phyloP scores from a whole-genome alignment of 2,888 invertebrate genomes.

The Hypena proboscidalis region DNA sequence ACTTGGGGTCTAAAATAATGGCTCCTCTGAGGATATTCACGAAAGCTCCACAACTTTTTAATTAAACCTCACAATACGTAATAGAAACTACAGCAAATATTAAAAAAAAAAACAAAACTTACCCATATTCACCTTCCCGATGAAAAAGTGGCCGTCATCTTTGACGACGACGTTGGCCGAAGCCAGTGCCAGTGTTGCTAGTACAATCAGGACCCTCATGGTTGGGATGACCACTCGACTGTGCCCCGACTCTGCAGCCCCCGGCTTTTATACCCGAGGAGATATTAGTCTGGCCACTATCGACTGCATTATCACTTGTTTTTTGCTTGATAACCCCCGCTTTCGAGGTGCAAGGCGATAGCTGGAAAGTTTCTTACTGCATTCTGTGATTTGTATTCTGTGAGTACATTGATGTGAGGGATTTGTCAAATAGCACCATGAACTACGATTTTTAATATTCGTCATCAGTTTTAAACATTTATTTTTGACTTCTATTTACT shows the following conservation, averaged over 20 bases:
- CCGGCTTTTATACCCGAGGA: constrained; percentile 61
- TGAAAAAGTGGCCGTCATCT: constrained; percentile 54
- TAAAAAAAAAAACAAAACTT: constrained; percentile 30
- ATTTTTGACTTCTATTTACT: too few relatives aligned
- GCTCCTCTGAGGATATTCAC: too few relatives aligned
- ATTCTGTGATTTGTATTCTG: too few relatives aligned
- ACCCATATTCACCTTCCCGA: constrained; percentile 72
- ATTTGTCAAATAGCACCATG: too few relatives aligned
- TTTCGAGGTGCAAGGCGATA: constrained; percentile 2
- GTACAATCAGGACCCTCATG: constrained; percentile 65
- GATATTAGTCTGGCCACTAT: constrained; percentile 24
- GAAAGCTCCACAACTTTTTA: too few relatives aligned
- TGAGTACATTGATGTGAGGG: too few relatives aligned
- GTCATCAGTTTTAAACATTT: too few relatives aligned
- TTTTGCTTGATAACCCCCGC: constrained; percentile 34
- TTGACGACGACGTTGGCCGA: constrained; percentile 63
- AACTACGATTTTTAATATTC: too few relatives aligned
- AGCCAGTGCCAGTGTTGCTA: constrained; percentile 60
- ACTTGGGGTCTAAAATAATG: too few relatives aligned
- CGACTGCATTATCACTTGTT: constrained; percentile 35
- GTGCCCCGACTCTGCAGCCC: constrained; percentile 33
- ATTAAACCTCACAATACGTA: background rate
- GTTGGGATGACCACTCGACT: constrained; percentile 44
- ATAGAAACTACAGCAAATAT: background rate
- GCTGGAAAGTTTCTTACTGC: background rate